Percentiles rank a stretch among this genome's conserved stretches.
These are phyloP conservation scores for Cricetomys ansorgei DNA, from an alignment of 2,113 vertebrate genomes.

Conservation along the genomic window DNA sequence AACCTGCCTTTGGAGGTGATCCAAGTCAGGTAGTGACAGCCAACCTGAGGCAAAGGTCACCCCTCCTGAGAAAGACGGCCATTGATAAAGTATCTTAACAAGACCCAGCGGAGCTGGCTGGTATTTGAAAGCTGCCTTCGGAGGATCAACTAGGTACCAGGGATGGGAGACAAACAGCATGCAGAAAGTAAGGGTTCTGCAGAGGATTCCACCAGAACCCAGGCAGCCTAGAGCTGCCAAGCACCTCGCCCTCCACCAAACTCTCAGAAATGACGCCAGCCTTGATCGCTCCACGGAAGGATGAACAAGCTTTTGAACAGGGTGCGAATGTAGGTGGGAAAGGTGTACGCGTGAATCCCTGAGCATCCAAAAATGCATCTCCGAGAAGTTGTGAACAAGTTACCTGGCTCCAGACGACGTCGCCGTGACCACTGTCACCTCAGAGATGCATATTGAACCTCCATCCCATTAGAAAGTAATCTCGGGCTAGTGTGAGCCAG, in stretches of 20 bases:
- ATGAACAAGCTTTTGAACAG: neutral
- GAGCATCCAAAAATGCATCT: neutral
- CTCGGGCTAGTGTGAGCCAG: too few relatives aligned
- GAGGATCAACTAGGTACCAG: neutral
- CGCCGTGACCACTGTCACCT: neutral
- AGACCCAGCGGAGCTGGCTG: constrained; percentile 82
- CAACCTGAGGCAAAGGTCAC: constrained; percentile 87
- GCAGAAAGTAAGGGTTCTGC: neutral
- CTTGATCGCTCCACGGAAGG: neutral
- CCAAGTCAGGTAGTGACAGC: constrained; percentile 86
- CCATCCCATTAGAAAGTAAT: neutral
- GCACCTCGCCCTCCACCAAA: neutral
- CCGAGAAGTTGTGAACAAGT: neutral
- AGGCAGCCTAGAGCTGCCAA: neutral
- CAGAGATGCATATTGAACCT: neutral
- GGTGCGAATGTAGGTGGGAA: neutral
- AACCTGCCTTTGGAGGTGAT: constrained; percentile 88
- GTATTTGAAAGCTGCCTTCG: constrained; percentile 78
- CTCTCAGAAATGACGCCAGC: neutral
- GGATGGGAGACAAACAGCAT: constrained; percentile 30
- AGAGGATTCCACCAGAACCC: neutral
- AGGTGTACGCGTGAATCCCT: neutral
- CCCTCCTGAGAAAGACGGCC: constrained; percentile 80
- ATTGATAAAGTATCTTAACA: constrained; percentile 86
- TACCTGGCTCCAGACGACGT: neutral